These are phyloP conservation scores for Sinopyrophorus schimmeli DNA, from an alignment of 2,888 invertebrate genomes.

Conservation along the genomic window DNA sequence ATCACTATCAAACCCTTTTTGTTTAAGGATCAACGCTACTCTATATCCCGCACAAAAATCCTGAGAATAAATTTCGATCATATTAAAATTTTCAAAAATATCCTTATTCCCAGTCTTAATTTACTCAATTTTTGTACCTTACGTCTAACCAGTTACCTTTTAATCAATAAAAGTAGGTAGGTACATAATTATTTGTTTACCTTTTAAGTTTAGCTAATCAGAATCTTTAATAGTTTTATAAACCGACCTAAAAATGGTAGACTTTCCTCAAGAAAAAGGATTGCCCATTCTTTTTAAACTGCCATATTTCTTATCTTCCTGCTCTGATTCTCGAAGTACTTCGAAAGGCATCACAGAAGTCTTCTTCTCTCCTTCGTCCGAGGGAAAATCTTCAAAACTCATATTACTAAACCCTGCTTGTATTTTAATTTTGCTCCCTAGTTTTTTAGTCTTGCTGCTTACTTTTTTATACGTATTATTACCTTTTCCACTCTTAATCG, in stretches of 20 bases:
- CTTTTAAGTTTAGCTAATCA: too few species aligned
- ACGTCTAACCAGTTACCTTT: too few species aligned
- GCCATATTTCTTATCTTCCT: slow-evolving; percentile 57
- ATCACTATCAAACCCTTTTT: too few species aligned
- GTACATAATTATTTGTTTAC: too few species aligned
- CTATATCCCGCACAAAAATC: too few species aligned
- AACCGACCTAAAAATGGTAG: slow-evolving; percentile 31
- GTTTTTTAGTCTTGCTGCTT: slow-evolving; percentile 44
- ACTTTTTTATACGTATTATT: slow-evolving; percentile 43
- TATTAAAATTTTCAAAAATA: too few species aligned
- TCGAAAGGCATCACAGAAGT: slow-evolving; percentile 63
- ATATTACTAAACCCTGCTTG: slow-evolving; percentile 71
- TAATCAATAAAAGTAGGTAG: too few species aligned
- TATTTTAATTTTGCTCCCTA: slow-evolving; percentile 40
- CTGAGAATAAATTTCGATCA: too few species aligned
- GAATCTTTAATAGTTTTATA: slow-evolving; percentile 33
- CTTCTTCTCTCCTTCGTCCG: slow-evolving; percentile 62
- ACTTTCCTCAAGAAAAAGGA: slow-evolving; percentile 57
- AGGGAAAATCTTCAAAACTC: slow-evolving; percentile 76
- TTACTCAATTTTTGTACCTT: too few species aligned
- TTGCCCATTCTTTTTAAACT: slow-evolving; percentile 57
- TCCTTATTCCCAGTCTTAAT: too few species aligned
- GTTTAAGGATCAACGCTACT: too few species aligned
- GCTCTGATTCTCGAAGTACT: slow-evolving; percentile 61
- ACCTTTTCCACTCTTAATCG: slow-evolving; percentile 45